Conservation (phyloP, 2,888 invertebrate species). For the Tetrapedia diversipes region DNA sequence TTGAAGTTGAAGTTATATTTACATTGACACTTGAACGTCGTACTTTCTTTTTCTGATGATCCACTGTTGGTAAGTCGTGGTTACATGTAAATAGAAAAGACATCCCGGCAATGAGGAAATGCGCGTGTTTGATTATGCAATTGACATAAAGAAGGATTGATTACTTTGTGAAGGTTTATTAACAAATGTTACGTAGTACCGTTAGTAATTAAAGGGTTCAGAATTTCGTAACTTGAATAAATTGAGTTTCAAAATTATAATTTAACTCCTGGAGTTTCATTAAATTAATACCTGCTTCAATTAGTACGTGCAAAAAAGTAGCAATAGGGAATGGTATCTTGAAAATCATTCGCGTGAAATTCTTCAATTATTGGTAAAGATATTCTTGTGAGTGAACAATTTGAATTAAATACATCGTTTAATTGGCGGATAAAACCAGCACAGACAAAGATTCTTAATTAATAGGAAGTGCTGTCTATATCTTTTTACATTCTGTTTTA, state of each 20-base stretch:
- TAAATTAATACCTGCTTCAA: neutral
- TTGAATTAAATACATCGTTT: neutral
- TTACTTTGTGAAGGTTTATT: neutral
- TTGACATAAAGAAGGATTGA: neutral
- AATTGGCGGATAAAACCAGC: conserved; percentile 6
- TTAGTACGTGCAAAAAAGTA: neutral
- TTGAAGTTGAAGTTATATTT: neutral
- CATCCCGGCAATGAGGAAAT: neutral
- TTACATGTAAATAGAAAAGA: neutral
- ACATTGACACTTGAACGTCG: neutral
- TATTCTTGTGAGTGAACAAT: neutral
- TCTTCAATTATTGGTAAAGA: conserved; percentile 3
- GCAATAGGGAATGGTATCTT: neutral
- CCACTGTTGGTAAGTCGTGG: neutral
- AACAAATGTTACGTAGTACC: neutral
- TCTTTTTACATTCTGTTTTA: neutral
- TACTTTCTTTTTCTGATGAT: neutral
- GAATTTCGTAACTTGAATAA: too few species aligned
- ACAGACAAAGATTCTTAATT: neutral
- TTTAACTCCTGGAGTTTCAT: neutral
- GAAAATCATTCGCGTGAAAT: conserved; percentile 7
- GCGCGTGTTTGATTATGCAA: neutral
- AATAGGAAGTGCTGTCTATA: neutral
- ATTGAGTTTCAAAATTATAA: neutral
- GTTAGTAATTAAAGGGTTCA: too few species aligned